Evolutionary conservation across 2,888 invertebrate genomes (phyloP), one percentile per base, ranked within the genome.

Genomic region (Hypercompe scribonia): DNA sequence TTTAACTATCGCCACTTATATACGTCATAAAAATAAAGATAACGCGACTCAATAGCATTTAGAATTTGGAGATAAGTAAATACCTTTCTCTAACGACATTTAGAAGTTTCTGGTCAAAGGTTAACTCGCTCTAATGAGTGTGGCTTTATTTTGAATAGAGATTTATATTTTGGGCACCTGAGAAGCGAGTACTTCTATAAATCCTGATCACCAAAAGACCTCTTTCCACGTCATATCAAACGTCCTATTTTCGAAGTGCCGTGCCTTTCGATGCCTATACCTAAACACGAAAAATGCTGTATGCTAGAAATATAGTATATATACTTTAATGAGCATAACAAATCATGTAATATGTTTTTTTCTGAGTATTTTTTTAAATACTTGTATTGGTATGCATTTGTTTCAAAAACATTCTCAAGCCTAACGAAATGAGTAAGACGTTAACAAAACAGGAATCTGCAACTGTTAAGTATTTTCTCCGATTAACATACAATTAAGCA

Each of bases 401-500:
- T 54, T 54, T 28, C 58, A 31, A 13, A 31, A 15, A 28, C 61
- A 28, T 31, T 13, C 15, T 61, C 28, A 28, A 18, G 33, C 18
- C 18, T 64, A 58, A 58, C 58, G 15, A 61, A 31, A 61, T 4
- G 3, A 15, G 61, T 28, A 61, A 31, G 31, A 36, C 42, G 28
- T 28, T 68, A 65, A 46, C 69, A 74, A 74, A 81, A 69, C 83
- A 74, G 31, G 13, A 46, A 71, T 31, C 34, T 36, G 28, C 46
- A 73, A 71, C 73, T 74, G 67, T 54, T 46, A 70, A 70, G 61
- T 21, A 69, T 75, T 81, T 81, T 83, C 81, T 70, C 75, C 33
- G 66, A 73, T 83, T 72, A 74, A 34, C 73, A 83, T 81, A 70
- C 21, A 74, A 81, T 81, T 80, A 81, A 70, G 69, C 46, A 71